Conservation (phyloP, 2,113 vertebrate species). For the Leptodactylus fuscus region DNA sequence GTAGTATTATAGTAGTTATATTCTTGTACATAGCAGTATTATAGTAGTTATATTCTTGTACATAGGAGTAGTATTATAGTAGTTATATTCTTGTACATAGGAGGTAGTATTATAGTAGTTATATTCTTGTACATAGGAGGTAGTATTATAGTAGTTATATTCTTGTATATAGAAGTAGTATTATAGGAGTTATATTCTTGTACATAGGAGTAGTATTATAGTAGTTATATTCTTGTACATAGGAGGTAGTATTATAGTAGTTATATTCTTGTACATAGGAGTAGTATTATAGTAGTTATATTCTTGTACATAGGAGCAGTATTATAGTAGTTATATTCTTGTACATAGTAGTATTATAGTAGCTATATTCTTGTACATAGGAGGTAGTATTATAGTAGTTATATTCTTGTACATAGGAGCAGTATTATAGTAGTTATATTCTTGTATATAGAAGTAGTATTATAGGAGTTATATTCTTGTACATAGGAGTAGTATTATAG, state of each 20-base stretch:
- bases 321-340: background rate
- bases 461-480: background rate
- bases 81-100: background rate
- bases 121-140: background rate
- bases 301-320: background rate
- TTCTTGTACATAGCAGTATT: background rate
- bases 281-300: background rate
- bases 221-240: too few species aligned
- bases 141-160: too few species aligned
- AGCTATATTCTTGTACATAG: background rate
- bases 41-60: background rate
- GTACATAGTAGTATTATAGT: background rate
- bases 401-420: background rate
- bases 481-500: background rate
- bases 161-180: too few species aligned
- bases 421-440: background rate
- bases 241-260: too few species aligned
- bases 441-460: background rate
- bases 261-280: background rate
- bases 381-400: constrained; percentile 4
- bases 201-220: background rate
- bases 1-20: background rate
- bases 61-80: background rate
- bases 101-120: background rate
- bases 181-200: background rate